These are phyloP conservation scores for Bedellia somnulentella DNA, from an alignment of 2,888 invertebrate species.

Conservation along the genomic window DNA sequence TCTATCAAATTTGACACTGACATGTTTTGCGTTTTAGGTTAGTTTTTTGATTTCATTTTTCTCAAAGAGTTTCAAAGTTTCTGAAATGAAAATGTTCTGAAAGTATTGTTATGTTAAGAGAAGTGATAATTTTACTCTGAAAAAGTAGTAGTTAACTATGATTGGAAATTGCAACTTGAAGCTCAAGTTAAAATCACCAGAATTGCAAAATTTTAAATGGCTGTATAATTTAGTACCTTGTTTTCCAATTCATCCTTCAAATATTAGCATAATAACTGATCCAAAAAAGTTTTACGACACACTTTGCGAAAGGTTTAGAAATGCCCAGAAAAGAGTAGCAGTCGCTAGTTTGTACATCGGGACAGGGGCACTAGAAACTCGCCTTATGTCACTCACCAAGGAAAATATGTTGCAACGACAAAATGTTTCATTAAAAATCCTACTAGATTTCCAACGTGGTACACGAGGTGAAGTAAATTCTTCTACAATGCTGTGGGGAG, in stretches of 20 bases:
- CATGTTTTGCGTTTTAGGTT: too few species aligned
- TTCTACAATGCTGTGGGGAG: slow-evolving; percentile 74
- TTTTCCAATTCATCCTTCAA: slow-evolving; percentile 67
- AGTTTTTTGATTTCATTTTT: too few species aligned
- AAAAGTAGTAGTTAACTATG: too few species aligned
- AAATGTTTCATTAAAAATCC: slow-evolving; percentile 69
- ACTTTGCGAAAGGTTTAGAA: slow-evolving; percentile 66
- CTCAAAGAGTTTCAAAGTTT: too few species aligned
- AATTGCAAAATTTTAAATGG: slow-evolving; percentile 64
- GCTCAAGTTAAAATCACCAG: slow-evolving; percentile 33
- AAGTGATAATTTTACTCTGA: too few species aligned
- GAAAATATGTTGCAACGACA: slow-evolving; percentile 57
- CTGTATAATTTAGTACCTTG: slow-evolving; percentile 65
- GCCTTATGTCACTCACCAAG: slow-evolving; percentile 71
- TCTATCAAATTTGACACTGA: too few species aligned
- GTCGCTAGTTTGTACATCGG: slow-evolving; percentile 93
- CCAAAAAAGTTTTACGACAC: slow-evolving; percentile 78
- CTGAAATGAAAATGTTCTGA: too few species aligned
- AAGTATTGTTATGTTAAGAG: too few species aligned
- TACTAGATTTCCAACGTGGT: slow-evolving; percentile 89
- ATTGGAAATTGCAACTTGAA: slow-evolving; percentile 26
- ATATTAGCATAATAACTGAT: slow-evolving; percentile 74
- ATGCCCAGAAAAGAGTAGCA: slow-evolving; percentile 71
- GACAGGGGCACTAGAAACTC: slow-evolving; percentile 79
- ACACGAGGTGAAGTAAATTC: slow-evolving; percentile 80